Percentiles rank a stretch among this genome's conserved stretches.
Conservation (phyloP, 2,113 vertebrate genomes). For the Choloepus hoffmanni region DNA sequence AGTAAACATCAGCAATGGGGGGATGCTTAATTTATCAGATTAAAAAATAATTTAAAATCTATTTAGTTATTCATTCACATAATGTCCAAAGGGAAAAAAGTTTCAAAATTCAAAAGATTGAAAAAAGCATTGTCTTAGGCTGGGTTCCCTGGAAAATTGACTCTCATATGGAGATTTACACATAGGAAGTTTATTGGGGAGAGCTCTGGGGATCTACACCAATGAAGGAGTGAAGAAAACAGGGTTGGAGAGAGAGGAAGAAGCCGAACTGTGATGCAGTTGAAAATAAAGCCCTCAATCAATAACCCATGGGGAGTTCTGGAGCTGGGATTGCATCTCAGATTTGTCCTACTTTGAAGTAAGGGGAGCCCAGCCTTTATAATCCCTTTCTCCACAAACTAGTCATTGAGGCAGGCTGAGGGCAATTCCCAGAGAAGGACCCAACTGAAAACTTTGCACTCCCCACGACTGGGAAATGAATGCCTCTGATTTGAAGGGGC, state of each 20-base stretch:
- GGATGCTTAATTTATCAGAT: too few relatives aligned
- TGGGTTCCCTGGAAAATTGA: not conserved
- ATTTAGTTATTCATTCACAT: not conserved
- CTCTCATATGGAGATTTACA: not conserved
- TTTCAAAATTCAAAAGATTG: not conserved
- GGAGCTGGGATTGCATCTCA: not conserved
- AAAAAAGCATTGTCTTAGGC: not conserved
- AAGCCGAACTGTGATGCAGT: not conserved
- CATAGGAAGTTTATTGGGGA: not conserved
- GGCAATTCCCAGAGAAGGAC: not conserved
- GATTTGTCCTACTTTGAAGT: not conserved
- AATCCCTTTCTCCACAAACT: not conserved
- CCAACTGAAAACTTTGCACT: not conserved
- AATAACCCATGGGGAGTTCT: not conserved
- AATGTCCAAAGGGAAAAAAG: not conserved
- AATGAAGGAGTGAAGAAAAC: not conserved
- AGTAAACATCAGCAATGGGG: not conserved
- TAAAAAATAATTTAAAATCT: not conserved
- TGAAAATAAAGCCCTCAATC: not conserved
- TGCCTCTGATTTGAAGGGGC: not conserved
- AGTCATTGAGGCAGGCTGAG: not conserved
- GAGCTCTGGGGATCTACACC: not conserved
- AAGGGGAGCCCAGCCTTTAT: not conserved
- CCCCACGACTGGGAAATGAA: not conserved
- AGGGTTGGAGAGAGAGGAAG: not conserved